Evolutionary conservation across 2,113 vertebrate genomes (phyloP).

Genomic region (Corythaixoides concolor): DNA sequence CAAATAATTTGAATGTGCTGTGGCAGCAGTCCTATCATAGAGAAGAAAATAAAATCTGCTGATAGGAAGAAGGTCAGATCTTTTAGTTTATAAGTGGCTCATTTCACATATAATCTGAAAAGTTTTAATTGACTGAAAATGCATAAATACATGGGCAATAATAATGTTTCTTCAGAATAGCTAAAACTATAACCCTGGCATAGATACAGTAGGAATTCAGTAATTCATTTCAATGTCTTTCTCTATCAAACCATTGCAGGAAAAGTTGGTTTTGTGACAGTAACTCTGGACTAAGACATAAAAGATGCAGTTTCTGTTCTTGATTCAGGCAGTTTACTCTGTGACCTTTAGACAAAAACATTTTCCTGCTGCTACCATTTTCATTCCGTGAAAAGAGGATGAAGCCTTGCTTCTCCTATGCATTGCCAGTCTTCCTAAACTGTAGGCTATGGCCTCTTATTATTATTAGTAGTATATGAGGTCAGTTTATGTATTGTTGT

Average conservation of each 20-base stretch:
- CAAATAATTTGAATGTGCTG: neutral
- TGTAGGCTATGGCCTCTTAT: neutral
- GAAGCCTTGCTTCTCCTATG: neutral
- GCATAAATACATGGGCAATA: neutral
- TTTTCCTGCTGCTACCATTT: neutral
- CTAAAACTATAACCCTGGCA: neutral
- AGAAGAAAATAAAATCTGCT: neutral
- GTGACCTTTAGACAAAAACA: neutral
- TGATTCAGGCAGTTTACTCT: neutral
- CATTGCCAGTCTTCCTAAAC: neutral
- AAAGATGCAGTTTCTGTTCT: neutral
- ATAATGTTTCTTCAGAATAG: neutral
- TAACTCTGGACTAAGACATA: neutral
- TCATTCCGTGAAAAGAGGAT: neutral
- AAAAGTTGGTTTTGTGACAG: neutral
- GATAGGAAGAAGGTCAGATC: neutral
- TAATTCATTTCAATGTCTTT: neutral
- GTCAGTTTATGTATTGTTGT: neutral
- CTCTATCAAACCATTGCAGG: neutral
- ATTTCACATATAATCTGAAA: neutral
- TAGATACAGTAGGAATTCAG: neutral
- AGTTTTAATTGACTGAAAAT: neutral
- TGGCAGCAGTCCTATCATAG: neutral
- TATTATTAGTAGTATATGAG: neutral
- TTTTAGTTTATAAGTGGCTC: neutral